These are phyloP conservation scores for Mus musculus DNA, from an alignment of 2,113 vertebrate genomes.

Conservation along the genomic window GRCm39 chr2:122933501-122934000, in stretches of 20 bases:
- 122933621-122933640: neutral
- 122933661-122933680: neutral
- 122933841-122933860: neutral
- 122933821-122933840: neutral
- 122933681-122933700: neutral
- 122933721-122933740: neutral
- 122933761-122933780: neutral
- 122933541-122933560: neutral
- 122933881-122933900: neutral
- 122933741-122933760: conserved; percentile 8
- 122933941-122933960: neutral
- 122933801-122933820: neutral
- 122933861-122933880: neutral
- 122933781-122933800: neutral
- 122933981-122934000: no score
- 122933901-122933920: neutral
- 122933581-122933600: neutral
- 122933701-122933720: neutral
- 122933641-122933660: neutral
- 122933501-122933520: neutral
- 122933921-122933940: neutral
- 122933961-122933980: no score
- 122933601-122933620: neutral
- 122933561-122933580: neutral
- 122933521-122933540: neutral